Evolutionary conservation across 2,888 invertebrate genomes (phyloP), one percentile per base, ranked within the genome.

Genomic region (Augiades crinisus): DNA sequence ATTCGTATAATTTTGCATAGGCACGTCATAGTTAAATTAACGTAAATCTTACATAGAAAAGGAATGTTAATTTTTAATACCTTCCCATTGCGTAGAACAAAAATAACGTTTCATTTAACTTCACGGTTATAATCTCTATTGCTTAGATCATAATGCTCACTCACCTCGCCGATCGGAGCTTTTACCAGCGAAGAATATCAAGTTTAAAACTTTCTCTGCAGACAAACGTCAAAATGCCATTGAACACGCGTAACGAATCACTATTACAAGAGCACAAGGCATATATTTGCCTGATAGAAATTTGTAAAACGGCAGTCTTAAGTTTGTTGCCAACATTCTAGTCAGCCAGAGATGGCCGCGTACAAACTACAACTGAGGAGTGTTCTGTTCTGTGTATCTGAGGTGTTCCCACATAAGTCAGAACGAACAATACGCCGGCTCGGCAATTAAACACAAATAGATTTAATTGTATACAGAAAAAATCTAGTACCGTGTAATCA

Each of bases 361-460:
- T 21, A 13, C 37, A 7, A 38, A 21, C 37, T 36, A 19, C 37
- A 47, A 57, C 57, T 57, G 57, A 53, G 30, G 36, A 10, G 46
- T 45, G 49, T 12, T 41, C 30, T 44, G 54, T 24, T 47, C 30
- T n/a, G n/a, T 33, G 24, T 13, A 30, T 19, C 38, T 19, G 31
- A 37, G 46, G 37, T 43, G 36, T 55, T 57, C 57, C 43, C 55
- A 55, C 57, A 41, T 16, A 53, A 46, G 27, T 46, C 38, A 34
- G 38, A 24, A 43, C 33, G 47, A 55, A 57, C 57, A 57, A 57
- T 57, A 53, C 55, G 17, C 21, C 47, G 24, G 31, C 45, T 27
- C 36, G 33, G 50, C 47, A 55, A 57, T 57, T 55, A 53, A 53
- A 57, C 49, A 45, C 51, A 44, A 51, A 51, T 57, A 54, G 49